Base-by-base conservation (phyloP, 2,113 vertebrate species). In the Vanacampus margaritifer region DNA sequence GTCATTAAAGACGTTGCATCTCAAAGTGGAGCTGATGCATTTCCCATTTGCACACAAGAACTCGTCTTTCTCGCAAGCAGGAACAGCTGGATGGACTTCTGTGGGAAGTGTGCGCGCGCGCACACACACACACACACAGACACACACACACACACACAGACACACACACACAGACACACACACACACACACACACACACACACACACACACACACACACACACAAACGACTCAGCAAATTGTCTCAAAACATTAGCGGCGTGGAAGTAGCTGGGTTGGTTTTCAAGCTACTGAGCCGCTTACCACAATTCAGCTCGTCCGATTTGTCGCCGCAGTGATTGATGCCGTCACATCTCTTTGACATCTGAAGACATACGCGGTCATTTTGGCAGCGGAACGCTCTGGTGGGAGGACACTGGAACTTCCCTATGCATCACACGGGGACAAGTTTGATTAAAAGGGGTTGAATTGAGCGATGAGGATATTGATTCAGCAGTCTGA, bases 1-100 rank as follows among this genome's bases (percentile, higher is more conserved):
- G 93, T 98, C 95, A 0, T 98, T 96, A 0, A 97, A 98, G 89
- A 94, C 93, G 80, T 98, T 93, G 88, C 97, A 99, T 74, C 92
- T 93, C 48, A 95, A 92, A 3, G 76, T 83, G 61, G 92, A 80
- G 0, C 92, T 94, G 66, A 98, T 93, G 84, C 97, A 98, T 58
- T 86, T 93, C 63, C 93, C 93, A 53, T 90, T 95, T 23, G 84
- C 79, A 56, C 97, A 99, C 48, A 87, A 91, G 81, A 98, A 96
- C 87, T 98, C 93, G 0, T 93, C 91, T 87, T 98, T 98, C 69
- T 93, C 94, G 73, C 94, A 94, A 32, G 86, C 84, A 65, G 85
- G 87, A 46, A 84, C 90, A 35, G 79, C 13, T 0, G 78, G 69
- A 14, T 67, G 54, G 1, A 75, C 64, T 75, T 84, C 79, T 87